A percentile compares a stretch with the other conserved stretches of the same genome.
Conservation (phyloP, 2,797 vertebrate species). For the Bryconaethiops microstoma region DNA sequence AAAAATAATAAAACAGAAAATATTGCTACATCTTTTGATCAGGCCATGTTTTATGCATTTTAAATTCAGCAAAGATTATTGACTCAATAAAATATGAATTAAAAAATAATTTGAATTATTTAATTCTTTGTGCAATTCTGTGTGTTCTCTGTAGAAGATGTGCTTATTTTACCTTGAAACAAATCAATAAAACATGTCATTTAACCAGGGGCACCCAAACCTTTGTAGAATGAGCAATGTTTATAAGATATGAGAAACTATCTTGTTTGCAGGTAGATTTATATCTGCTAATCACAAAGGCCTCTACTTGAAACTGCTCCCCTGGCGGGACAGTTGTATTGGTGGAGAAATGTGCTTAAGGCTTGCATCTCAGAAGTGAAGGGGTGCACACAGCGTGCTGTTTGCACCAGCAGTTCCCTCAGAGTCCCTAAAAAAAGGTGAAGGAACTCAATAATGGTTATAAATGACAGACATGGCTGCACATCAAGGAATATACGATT, state of each 20-base stretch:
- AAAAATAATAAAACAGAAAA: too few relatives aligned
- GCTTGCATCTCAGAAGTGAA: neutral
- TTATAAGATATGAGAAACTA: neutral
- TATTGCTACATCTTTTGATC: too few relatives aligned
- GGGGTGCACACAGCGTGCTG: neutral
- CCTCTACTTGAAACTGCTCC: neutral
- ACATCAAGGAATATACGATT: constrained; percentile 1
- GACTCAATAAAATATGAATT: too few relatives aligned
- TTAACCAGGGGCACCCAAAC: too few relatives aligned
- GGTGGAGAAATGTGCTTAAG: constrained; percentile 4
- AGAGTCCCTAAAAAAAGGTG: neutral
- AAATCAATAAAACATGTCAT: too few relatives aligned
- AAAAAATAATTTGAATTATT: too few relatives aligned
- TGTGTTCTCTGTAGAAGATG: too few relatives aligned
- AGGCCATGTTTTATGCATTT: too few relatives aligned
- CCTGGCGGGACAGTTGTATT: neutral
- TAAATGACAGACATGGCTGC: neutral
- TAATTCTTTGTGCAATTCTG: too few relatives aligned
- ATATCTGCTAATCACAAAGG: neutral
- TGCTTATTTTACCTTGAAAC: too few relatives aligned
- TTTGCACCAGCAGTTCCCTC: neutral
- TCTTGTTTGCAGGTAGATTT: neutral
- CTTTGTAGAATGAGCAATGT: neutral
- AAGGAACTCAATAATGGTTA: neutral
- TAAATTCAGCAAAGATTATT: too few relatives aligned